Evolutionary conservation across 1,140 invertebrate species (phyloP), one percentile per base, ranked within the genome.

Genomic region (Gryon sp.): DNA sequence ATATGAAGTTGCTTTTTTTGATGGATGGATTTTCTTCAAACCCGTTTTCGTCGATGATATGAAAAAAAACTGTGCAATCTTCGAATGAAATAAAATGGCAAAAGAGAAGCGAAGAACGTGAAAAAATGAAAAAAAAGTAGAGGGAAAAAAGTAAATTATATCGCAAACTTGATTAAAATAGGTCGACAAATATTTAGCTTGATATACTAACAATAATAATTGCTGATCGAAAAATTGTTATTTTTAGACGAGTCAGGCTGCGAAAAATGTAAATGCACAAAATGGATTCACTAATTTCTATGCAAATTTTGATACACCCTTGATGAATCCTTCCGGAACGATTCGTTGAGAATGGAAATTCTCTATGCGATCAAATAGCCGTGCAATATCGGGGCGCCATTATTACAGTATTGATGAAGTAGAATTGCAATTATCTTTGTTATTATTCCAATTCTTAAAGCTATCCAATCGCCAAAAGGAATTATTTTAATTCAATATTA

Each of bases 241-340:
- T 22, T 70, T 59, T 50, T 5, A 22, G n/a, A n/a, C n/a, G n/a
- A n/a, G n/a, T n/a, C n/a, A n/a, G n/a, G 38, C 14, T 2, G 4
- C 48, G 41, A 74, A 69, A 78, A 62, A 70, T 69, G 60, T 48
- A 66, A 59, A 73, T 69, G 19, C 32, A 19, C 40, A 70, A 75
- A 75, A 78, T 65, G 55, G 65, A 38, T 72, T 66, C 46, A 50
- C 77, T 79, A 75, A 79, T 79, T 79, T 75, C 60, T 72, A 79
- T 79, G 77, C 77, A 79, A 79, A 79, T 79, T 50, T 50, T 40
- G 60, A 79, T 79, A 62, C 52, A 34, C 41, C 38, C 60, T 68
- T 59, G 66, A 79, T 79, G 72, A 79, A 79, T 76, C 66, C 72
- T 75, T 79, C 55, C 65, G 77, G 72, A 75, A 72, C 55, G 72